Base-by-base conservation (phyloP, 2,113 vertebrate genomes). In the Pelvicachromis taeniatus region DNA sequence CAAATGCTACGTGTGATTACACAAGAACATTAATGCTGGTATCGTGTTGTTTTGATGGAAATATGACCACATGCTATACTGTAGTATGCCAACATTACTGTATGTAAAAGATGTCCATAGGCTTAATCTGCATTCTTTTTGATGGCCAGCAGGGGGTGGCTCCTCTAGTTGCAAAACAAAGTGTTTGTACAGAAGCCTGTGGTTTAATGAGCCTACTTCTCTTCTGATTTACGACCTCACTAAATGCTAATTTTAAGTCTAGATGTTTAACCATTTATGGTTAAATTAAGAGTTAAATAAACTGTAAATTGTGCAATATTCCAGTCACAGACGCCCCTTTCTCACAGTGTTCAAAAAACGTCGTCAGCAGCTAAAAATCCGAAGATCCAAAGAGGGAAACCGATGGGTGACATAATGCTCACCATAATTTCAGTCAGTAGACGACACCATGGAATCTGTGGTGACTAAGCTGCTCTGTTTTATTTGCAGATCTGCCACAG, bases 401-500 rank as follows among this genome's bases (percentile, higher is more conserved):
- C 42, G 21, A 50, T 31, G 45, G 17, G 45, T 75, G 31, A 45
- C 45, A 38, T 16, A 79, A 58, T 50, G n/a, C 19, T 54, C 21
- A 65, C 48, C 8, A 29, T 54, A 14, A 65, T 33, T 61, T 29
- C 59, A 50, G 45, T n/a, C 65, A 65, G 9, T 3, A 77, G 14
- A 52, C 9, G 10, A n/a, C n/a, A 52, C 38, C 5, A 7, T 58
- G 33, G 45, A 38, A 56, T 80, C 40, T 61, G 26, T 63, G 4
- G 40, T 21, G 45, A 79, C 68, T 48, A 13, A 29, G 5, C 54
- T 85, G 10, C 55, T 78, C n/a, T 85, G 38, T 81, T 83, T 35
- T n/a, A 35, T 85, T 78, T 85, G n/a, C 91, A 95, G 95, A 80
- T 35, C 80, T 9, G 56, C 82, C 31, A n/a, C 38, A 54, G 85